Percentiles rank a stretch among this genome's conserved stretches.
Evolutionary conservation across 2,888 invertebrate species (phyloP).

Genomic region (Calliphora vomitoria): DNA sequence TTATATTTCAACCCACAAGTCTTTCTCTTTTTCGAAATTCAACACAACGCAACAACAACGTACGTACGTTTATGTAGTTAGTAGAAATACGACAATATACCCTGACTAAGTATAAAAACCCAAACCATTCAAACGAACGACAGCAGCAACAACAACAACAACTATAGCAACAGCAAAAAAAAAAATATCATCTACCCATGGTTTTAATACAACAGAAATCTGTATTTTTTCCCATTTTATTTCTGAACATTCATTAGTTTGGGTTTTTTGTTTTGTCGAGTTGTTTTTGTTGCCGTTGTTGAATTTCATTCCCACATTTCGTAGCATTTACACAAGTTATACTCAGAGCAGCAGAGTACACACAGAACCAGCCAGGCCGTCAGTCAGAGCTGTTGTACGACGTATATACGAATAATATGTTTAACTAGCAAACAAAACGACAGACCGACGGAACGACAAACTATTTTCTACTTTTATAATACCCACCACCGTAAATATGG

Average conservation of each 20-base stretch:
- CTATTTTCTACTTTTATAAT: constrained; percentile 22
- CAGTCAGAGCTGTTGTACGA: constrained; percentile 62
- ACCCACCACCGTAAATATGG: background rate
- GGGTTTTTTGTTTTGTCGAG: constrained; percentile 55
- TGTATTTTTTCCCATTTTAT: constrained; percentile 64
- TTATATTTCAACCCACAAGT: constrained; percentile 80
- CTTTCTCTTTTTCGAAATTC: constrained; percentile 81
- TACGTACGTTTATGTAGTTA: background rate
- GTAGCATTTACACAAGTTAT: constrained; percentile 72
- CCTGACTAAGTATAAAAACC: constrained; percentile 68
- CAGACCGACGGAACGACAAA: constrained; percentile 31
- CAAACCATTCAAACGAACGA: constrained; percentile 70
- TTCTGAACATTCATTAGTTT: constrained; percentile 73
- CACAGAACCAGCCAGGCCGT: constrained; percentile 63
- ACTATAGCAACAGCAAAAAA: constrained; percentile 33
- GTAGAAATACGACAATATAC: constrained; percentile 49
- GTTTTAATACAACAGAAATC: constrained; percentile 72
- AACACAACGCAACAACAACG: constrained; percentile 55
- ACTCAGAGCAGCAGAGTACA: constrained; percentile 59
- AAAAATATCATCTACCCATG: constrained; percentile 72
- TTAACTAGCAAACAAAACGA: constrained; percentile 57
- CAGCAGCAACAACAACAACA: constrained; percentile 60
- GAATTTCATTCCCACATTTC: constrained; percentile 81
- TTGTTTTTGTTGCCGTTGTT: constrained; percentile 61
- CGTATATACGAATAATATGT: constrained; percentile 59